Base-by-base conservation (phyloP, 2,888 invertebrate species). In the Diplolepis rosae region DNA sequence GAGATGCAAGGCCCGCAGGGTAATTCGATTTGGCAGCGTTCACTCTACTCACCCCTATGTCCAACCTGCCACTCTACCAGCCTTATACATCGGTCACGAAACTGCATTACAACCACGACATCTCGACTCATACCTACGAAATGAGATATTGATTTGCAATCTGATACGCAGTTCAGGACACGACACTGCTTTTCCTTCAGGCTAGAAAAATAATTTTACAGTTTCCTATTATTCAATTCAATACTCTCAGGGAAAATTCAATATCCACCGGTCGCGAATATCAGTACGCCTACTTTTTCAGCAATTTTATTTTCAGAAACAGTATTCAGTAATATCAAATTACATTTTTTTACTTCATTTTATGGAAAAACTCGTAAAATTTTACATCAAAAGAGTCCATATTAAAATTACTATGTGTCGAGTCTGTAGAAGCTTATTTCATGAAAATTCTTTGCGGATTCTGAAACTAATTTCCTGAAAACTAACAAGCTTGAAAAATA, bases 91-190 rank as follows among this genome's bases (percentile, higher is more conserved):
- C 78, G 79, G 72, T 79, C 82, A 79, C 78, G 80, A 82, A 84
- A 83, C 84, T 81, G 79, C 82, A 81, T 85, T 83, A 84, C 82
- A 79, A 78, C 81, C 80, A 81, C 80, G 81, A 82, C 83, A 82
- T 83, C 82, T 81, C 82, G 73, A 82, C 83, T 84, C 83, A 77
- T 83, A 83, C 81, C 82, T 82, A 80, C 82, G 81, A 83, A 84
- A 85, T 83, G 82, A 84, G 84, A 83, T 85, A 85, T 86, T 85
- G 85, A 86, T 86, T 84, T 79, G 84, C 81, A 83, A 85, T 85
- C 83, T 81, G 83, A 85, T 84, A 84, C 81, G 73, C 68, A 72
- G 73, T 73, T 71, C 72, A 69, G 72, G 72, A 70, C 75, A 52
- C 24, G 11, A 39, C 22, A 35, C 56, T 56, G 22, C 56, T 54